phyloP scores from a whole-genome alignment of 1,140 invertebrate species.

The Drosophila albomicans region DNA sequence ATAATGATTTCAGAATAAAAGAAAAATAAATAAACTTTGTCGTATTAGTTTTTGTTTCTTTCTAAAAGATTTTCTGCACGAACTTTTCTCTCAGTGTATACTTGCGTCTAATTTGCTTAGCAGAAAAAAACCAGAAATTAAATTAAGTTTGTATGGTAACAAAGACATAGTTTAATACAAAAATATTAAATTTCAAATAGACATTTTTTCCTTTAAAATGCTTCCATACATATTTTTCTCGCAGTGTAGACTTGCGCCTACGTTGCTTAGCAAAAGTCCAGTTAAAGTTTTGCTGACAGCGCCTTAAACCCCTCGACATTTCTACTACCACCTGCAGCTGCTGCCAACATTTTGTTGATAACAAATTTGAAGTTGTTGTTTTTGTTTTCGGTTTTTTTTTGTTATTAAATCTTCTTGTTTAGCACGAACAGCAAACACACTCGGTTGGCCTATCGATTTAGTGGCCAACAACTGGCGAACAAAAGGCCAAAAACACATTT shows the following conservation, averaged over 20 bases:
- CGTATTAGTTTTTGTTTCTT: no score
- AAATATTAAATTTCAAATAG: no score
- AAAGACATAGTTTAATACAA: no score
- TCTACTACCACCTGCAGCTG: background rate
- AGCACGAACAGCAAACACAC: slow-evolving; percentile 11
- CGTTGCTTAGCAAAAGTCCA: background rate
- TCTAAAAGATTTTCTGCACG: no score
- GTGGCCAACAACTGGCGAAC: slow-evolving; percentile 2
- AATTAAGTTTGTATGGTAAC: background rate
- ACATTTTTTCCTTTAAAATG: no score
- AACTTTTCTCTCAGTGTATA: no score
- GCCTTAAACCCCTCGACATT: background rate
- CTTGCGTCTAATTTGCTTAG: no score
- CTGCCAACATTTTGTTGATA: slow-evolving; percentile 22
- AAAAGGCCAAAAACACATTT: slow-evolving; percentile 37
- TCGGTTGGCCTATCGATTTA: slow-evolving; percentile 17
- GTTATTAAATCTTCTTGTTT: slow-evolving; percentile 34
- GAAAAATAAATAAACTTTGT: no score
- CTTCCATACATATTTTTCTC: background rate
- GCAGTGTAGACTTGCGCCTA: background rate
- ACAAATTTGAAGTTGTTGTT: slow-evolving; percentile 11
- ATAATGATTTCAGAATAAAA: no score
- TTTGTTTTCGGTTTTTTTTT: background rate
- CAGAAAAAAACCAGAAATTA: no score
- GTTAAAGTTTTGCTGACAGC: slow-evolving; percentile 21